Evolutionary conservation across 1,140 invertebrate genomes (phyloP).

Genomic region (Ostrea edulis): DNA sequence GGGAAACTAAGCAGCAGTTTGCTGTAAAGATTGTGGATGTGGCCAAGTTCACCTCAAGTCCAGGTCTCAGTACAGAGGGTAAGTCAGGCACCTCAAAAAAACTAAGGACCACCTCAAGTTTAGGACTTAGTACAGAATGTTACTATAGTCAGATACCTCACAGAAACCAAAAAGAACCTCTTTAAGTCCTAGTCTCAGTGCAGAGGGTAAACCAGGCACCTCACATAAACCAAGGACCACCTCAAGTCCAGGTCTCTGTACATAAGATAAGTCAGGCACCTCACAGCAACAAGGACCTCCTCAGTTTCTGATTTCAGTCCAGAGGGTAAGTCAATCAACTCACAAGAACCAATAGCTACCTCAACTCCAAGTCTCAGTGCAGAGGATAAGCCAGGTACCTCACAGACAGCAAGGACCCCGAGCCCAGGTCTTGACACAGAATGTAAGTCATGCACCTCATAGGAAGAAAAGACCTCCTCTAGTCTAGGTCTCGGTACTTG

Average conservation of each 20-base stretch:
- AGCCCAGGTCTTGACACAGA: neutral
- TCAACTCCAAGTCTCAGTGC: neutral
- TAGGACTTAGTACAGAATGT: neutral
- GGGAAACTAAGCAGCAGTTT: conserved; percentile 96
- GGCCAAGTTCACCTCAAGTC: conserved; percentile 96
- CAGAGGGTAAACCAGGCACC: neutral
- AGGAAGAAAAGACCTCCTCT: too few relatives aligned
- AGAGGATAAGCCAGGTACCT: conserved; percentile 39
- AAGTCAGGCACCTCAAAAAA: conserved; percentile 72
- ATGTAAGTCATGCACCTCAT: too few relatives aligned
- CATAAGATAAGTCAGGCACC: too few relatives aligned
- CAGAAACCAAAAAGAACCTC: too few relatives aligned
- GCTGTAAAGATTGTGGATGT: conserved; percentile 99
- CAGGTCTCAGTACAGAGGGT: conserved; percentile 97
- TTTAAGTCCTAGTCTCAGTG: neutral
- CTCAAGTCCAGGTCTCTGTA: neutral
- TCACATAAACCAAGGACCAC: neutral
- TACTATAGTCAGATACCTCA: too few relatives aligned
- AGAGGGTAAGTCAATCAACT: neutral
- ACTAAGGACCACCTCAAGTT: neutral
- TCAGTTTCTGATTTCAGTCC: too few relatives aligned
- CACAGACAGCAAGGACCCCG: neutral
- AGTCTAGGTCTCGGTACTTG: too few relatives aligned
- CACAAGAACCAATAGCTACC: neutral
- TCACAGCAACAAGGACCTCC: too few relatives aligned